Conservation (phyloP, 2,113 vertebrate genomes). For the Acanthochromis polyacanthus region DNA sequence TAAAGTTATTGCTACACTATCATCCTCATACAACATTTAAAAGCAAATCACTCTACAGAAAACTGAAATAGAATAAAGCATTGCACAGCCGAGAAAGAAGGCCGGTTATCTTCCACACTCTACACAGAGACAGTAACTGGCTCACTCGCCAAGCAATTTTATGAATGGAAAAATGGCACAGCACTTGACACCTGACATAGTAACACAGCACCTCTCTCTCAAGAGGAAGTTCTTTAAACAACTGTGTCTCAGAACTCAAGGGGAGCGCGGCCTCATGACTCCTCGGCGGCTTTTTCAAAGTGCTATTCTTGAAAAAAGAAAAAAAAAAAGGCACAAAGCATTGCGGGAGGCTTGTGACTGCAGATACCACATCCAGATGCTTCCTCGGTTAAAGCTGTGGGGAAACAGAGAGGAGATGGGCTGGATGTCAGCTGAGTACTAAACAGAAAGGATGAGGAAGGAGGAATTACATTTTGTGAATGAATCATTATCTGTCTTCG, state of each 20-base stretch:
- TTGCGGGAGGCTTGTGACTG: constrained; percentile 50
- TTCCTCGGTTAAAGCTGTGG: constrained; percentile 43
- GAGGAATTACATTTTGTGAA: not conserved
- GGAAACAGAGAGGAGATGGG: constrained; percentile 8
- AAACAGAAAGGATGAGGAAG: not conserved
- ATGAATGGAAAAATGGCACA: constrained; percentile 27
- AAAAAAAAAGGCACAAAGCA: constrained; percentile 32
- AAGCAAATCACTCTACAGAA: not conserved
- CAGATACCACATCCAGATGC: constrained; percentile 67
- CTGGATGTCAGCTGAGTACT: constrained; percentile 35
- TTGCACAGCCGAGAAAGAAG: not conserved
- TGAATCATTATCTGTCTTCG: not conserved
- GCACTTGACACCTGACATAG: constrained; percentile 16
- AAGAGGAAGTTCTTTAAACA: constrained; percentile 30
- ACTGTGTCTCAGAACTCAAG: constrained; percentile 33
- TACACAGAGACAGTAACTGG: not conserved
- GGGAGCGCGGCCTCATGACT: constrained; percentile 32
- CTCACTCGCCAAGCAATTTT: not conserved
- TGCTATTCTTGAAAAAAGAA: constrained; percentile 24
- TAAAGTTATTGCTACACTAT: constrained; percentile 4
- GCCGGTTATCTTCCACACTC: not conserved
- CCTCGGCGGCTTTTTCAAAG: constrained; percentile 44
- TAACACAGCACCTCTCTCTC: constrained; percentile 16
- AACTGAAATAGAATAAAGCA: not conserved
- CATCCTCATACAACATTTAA: not conserved